phyloP scores from a whole-genome alignment of 2,888 invertebrate genomes.

The Andrena haemorrhoa region DNA sequence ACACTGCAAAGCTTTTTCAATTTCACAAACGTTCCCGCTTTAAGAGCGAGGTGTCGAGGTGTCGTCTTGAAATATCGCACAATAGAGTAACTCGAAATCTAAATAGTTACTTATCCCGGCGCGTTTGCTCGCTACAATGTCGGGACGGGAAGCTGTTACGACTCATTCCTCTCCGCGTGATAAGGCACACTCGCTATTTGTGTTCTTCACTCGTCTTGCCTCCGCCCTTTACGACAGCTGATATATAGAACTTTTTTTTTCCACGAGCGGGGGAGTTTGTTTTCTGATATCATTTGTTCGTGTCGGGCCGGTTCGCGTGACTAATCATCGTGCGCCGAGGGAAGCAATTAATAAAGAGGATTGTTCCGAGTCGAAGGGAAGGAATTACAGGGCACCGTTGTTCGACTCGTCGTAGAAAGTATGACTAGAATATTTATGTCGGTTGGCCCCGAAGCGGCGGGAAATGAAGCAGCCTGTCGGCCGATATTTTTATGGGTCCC shows the following conservation, averaged over 20 bases:
- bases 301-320: slow-evolving; percentile 14
- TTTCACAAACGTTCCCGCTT: slow-evolving; percentile 14
- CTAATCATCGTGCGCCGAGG: background rate
- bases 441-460: no score
- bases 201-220: slow-evolving; percentile 15
- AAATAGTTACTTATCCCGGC: background rate
- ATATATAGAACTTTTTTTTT: slow-evolving; percentile 30
- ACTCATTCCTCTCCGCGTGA: background rate
- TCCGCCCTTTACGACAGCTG: slow-evolving; percentile 3
- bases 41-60: background rate
- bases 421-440: no score
- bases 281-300: slow-evolving; percentile 21
- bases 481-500: no score
- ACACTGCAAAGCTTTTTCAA: background rate
- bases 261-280: background rate
- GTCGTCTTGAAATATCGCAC: background rate
- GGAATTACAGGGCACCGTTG: slow-evolving; percentile 16
- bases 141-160: background rate
- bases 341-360: slow-evolving; percentile 32
- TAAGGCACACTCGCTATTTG: slow-evolving; percentile 34
- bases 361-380: slow-evolving; percentile 10
- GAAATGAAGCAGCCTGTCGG: no score
- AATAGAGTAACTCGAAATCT: background rate
- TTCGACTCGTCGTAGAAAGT: slow-evolving; percentile 3
- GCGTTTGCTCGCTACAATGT: background rate